Evolutionary conservation across 2,888 invertebrate species (phyloP), one percentile per base, ranked within the genome.

Genomic region (Spilarctia lutea): DNA sequence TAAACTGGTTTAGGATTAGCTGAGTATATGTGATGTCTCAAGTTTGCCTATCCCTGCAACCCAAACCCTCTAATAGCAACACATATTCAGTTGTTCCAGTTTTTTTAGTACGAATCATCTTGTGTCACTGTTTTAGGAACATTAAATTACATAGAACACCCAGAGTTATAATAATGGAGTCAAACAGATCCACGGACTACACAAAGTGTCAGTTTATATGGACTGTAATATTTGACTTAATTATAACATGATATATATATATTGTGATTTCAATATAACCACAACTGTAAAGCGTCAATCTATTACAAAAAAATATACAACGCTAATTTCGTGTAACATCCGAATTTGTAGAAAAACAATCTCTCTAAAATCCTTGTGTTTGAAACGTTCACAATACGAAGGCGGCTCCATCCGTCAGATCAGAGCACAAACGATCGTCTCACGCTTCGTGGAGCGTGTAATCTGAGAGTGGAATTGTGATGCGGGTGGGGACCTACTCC

Each of bases 391-490:
- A 76, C 71, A 73, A 68, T 71, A 67, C 63, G 72, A 20, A 65
- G 42, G 42, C 16, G 13, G 27, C 48, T 75, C 75, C 75, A 79
- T 80, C 80, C 78, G 81, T 79, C 78, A 73, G 71, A 74, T 73
- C 85, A 78, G 80, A 81, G 56, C 68, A 73, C 86, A 83, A 85
- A 76, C 78, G 80, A 82, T 84, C 75, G 79, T 78, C 78, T 81
- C 74, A 45, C 77, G 86, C 85, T 79, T 73, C 71, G 74, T 72
- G 79, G 74, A 85, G 90, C 89, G 73, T 75, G 68, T 81, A 79
- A 85, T 83, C 42, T 76, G 79, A 45, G 82, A 48, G 65, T 42
- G 65, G 60, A 73, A 71, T 74, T 69, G 63, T 48, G 72, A 68
- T 72, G 75, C 72, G 56, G 68, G 75, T 68, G 72, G 69, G 65